These are phyloP conservation scores for Choristoneura rosaceana DNA, from an alignment of 2,888 invertebrate species.

Conservation along the genomic window DNA sequence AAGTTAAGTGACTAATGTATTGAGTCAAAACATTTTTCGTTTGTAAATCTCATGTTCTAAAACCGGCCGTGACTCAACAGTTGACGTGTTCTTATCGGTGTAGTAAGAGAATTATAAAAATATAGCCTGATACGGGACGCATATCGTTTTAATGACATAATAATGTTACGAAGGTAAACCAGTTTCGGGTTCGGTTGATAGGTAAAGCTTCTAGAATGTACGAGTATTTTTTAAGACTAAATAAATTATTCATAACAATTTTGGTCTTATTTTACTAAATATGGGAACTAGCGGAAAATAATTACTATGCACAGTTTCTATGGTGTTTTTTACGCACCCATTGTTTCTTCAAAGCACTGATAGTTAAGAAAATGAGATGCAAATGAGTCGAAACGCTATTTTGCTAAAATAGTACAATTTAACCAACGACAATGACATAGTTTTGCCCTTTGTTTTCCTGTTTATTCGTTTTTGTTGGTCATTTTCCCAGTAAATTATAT, in stretches of 20 bases:
- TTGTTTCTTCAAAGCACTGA: conserved; percentile 20
- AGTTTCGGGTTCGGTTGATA: conserved; percentile 17
- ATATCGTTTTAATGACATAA: conserved; percentile 35
- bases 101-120: conserved; percentile 26
- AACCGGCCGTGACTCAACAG: conserved; percentile 48
- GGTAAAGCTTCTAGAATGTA: conserved; percentile 24
- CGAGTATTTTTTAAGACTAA: not conserved
- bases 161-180: conserved; percentile 22
- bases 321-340: conserved; percentile 8
- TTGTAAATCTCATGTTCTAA: conserved; percentile 36
- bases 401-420: conserved; percentile 13
- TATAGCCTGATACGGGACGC: conserved; percentile 15
- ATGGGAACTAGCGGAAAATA: not conserved
- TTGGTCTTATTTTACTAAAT: not conserved
- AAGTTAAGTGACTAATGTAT: conserved; percentile 31
- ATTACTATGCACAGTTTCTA: conserved; percentile 3
- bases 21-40: conserved; percentile 5
- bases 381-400: conserved; percentile 22
- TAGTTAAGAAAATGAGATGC: conserved; percentile 25
- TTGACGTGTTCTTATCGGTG: conserved; percentile 36
- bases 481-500: conserved; percentile 2
- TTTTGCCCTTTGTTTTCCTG: conserved; percentile 15
- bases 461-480: conserved; percentile 2
- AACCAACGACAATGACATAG: conserved; percentile 16
- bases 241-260: not conserved